A percentile compares a stretch with the other conserved stretches of the same genome.
Evolutionary conservation across 2,888 invertebrate genomes (phyloP).

Genomic region (Chorisops tibialis): DNA sequence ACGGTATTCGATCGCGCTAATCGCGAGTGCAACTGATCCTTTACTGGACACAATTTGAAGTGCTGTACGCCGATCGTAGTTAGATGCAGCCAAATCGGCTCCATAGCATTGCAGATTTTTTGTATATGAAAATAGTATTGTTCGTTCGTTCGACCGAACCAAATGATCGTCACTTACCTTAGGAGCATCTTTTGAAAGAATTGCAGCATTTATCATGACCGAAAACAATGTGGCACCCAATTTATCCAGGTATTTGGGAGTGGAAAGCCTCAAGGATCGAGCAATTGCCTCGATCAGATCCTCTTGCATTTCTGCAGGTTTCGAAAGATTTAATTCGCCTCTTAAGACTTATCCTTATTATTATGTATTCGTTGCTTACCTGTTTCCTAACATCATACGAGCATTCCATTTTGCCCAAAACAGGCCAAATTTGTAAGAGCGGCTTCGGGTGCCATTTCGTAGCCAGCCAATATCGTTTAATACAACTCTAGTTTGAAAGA

Average conservation of each 20-base stretch:
- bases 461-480: conserved; percentile 46
- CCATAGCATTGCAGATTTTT: conserved; percentile 56
- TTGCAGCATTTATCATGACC: conserved; percentile 65
- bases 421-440: conserved; percentile 84
- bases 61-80: conserved; percentile 73
- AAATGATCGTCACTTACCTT: conserved; percentile 49
- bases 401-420: conserved; percentile 75
- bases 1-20: conserved; percentile 65
- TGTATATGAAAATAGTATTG: no score
- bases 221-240: conserved; percentile 63
- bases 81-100: conserved; percentile 68
- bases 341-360: conserved; percentile 58
- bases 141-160: no score
- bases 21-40: conserved; percentile 75
- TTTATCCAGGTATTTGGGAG: conserved; percentile 57
- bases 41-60: conserved; percentile 76
- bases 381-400: conserved; percentile 61
- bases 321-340: conserved; percentile 68
- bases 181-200: conserved; percentile 54
- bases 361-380: conserved; percentile 48
- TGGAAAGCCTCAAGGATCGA: conserved; percentile 56
- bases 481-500: conserved; percentile 82
- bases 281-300: conserved; percentile 62
- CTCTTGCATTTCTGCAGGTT: conserved; percentile 47
- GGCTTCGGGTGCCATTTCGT: conserved; percentile 77